Evolutionary conservation across 1,140 invertebrate species (phyloP).

Genomic region (Lasaia peninsularis): DNA sequence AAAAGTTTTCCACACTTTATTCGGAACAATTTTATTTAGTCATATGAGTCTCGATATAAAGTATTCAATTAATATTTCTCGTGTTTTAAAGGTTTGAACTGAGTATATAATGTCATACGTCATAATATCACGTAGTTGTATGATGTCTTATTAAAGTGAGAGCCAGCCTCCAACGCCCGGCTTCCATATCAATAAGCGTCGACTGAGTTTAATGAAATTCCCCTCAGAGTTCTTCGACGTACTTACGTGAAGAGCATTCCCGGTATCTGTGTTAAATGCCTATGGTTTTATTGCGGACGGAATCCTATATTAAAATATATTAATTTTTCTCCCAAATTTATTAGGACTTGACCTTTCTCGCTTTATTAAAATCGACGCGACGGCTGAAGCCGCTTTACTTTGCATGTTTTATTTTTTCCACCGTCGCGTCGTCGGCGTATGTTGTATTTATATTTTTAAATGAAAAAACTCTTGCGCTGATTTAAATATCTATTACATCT

Average conservation of each 20-base stretch:
- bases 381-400: too few relatives aligned
- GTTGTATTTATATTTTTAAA: too few relatives aligned
- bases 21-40: background rate
- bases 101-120: background rate
- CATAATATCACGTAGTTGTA: slow-evolving; percentile 68
- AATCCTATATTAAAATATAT: slow-evolving; percentile 8
- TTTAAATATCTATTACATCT: too few relatives aligned
- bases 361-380: background rate
- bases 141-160: slow-evolving; percentile 70
- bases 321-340: slow-evolving; percentile 12
- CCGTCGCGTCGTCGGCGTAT: too few relatives aligned
- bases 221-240: slow-evolving; percentile 49
- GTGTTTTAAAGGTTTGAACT: background rate
- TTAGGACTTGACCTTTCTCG: background rate
- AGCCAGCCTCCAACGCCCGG: slow-evolving; percentile 47
- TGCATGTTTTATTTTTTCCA: too few relatives aligned
- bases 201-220: slow-evolving; percentile 69
- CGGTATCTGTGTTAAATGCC: slow-evolving; percentile 28
- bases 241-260: slow-evolving; percentile 44
- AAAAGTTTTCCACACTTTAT: background rate
- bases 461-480: too few relatives aligned
- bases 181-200: slow-evolving; percentile 71
- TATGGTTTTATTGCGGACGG: slow-evolving; percentile 24
- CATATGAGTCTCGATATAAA: background rate
- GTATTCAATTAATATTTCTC: slow-evolving; percentile 1